Evolutionary conservation across 1,140 invertebrate genomes (phyloP), one percentile per base, ranked within the genome.

Genomic region (Anastrepha ludens): DNA sequence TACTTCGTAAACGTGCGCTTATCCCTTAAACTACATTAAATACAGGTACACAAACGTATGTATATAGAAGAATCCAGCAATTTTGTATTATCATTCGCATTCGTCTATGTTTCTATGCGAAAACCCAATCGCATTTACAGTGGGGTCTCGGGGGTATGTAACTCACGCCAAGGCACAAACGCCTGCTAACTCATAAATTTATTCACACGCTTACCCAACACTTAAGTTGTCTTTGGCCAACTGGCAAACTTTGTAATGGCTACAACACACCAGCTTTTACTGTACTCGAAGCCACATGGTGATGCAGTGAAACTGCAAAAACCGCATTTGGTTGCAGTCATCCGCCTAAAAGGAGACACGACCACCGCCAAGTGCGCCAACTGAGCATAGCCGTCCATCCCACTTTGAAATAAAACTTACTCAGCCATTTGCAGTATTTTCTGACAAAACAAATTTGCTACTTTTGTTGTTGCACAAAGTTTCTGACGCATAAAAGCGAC

Each of bases 341-440:
- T 55, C n/a, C 74, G 74, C 47, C 20, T 81, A 81, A 81, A 74
- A 81, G 74, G 29, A 55, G 74, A 81, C 74, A 55, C 41, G n/a
- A 78, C 47, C 17, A 50, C 44, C 47, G 70, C n/a, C 70, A 78
- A 78, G 70, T 78, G 50, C 50, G 8, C 50, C 15, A 55, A 81
- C 47, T 47, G 47, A 81, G 47, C 74, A 15, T 81, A 50, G 20
- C 7, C 11, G 17, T 13, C 74, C 50, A 62, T 13, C 15, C 15
- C 60, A 62, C 1, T 11, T 55, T 55, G 13, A 81, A 81, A 7
- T 15, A 81, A 7, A 20, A 58, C n/a, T 55, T 81, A 44, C 39
- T 20, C 74, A 81, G 11, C 44, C 74, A 81, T 81, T 81, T 20
- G 6, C 8, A 9, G n/a, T 29, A 8, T 11, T 29, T 7, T 29